These are phyloP conservation scores for Poeciliopsis turneri DNA, from an alignment of 2,797 vertebrate species.

Conservation along the genomic window DNA sequence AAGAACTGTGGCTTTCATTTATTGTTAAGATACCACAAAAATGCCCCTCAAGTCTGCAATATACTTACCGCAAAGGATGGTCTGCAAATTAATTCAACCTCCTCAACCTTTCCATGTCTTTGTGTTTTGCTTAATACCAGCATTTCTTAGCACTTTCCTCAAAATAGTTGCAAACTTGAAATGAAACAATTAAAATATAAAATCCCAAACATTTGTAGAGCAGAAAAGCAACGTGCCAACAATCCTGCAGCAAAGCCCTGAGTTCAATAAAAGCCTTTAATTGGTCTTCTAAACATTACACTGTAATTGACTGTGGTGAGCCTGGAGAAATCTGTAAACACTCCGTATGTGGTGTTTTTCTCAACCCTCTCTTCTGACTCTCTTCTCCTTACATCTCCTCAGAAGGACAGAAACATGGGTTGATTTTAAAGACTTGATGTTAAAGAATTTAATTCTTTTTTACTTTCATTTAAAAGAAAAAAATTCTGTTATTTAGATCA, in stretches of 20 bases:
- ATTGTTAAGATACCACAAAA: constrained; percentile 37
- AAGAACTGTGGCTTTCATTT: constrained; percentile 34
- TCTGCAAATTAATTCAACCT: constrained; percentile 2
- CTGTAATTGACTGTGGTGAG: constrained; percentile 73
- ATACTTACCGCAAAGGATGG: constrained; percentile 22
- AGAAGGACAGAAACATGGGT: constrained; percentile 53
- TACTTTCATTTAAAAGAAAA: neutral
- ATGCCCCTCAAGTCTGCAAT: constrained; percentile 37
- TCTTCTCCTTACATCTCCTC: constrained; percentile 25
- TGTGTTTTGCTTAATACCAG: constrained; percentile 16
- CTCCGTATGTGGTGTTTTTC: constrained; percentile 61
- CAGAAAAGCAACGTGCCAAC: constrained; percentile 38
- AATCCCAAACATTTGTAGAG: constrained; percentile 35
- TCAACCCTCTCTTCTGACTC: constrained; percentile 27
- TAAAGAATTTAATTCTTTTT: neutral
- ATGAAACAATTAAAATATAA: constrained; percentile 42
- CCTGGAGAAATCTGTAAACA: constrained; percentile 73
- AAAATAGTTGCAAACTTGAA: constrained; percentile 31
- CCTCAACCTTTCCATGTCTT: constrained; percentile 10
- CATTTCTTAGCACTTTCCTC: constrained; percentile 13
- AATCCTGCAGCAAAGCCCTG: constrained; percentile 42
- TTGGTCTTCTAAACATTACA: constrained; percentile 74
- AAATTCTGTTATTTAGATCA: neutral
- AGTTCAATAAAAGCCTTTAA: constrained; percentile 73
- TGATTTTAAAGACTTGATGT: constrained; percentile 22